A percentile compares a stretch with the other conserved stretches of the same genome.
Evolutionary conservation across 2,797 vertebrate genomes (phyloP).

Genomic region (Ara ararauna): DNA sequence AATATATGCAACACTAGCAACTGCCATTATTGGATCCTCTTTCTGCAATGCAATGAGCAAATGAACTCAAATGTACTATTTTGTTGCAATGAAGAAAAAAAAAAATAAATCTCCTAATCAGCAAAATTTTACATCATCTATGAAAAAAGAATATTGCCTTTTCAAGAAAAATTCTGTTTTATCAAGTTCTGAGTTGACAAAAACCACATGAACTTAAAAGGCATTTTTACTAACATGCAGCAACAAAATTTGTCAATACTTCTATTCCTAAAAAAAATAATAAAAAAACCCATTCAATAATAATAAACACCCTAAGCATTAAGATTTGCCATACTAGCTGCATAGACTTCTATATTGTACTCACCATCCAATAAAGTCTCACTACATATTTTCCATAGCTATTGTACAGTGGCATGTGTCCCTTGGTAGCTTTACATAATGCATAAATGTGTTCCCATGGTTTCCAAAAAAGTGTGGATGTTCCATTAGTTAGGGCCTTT

Average conservation of each 20-base stretch:
- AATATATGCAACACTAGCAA: background rate
- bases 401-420: conserved; percentile 89
- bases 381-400: conserved; percentile 91
- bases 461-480: conserved; percentile 79
- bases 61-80: background rate
- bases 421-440: conserved; percentile 85
- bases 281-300: background rate
- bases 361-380: conserved; percentile 95
- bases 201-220: background rate
- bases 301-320: background rate
- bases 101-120: background rate
- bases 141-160: background rate
- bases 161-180: background rate
- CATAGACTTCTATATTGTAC: conserved; percentile 18
- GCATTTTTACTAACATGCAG: background rate
- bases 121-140: background rate
- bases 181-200: background rate
- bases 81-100: background rate
- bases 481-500: conserved; percentile 33
- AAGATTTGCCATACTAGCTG: background rate
- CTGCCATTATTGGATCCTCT: background rate
- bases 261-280: background rate
- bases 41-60: background rate
- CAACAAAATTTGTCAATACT: background rate
- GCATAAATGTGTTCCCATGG: conserved; percentile 97